Conservation (phyloP, 2,797 vertebrate species). For the Onychomys arenicola region DNA sequence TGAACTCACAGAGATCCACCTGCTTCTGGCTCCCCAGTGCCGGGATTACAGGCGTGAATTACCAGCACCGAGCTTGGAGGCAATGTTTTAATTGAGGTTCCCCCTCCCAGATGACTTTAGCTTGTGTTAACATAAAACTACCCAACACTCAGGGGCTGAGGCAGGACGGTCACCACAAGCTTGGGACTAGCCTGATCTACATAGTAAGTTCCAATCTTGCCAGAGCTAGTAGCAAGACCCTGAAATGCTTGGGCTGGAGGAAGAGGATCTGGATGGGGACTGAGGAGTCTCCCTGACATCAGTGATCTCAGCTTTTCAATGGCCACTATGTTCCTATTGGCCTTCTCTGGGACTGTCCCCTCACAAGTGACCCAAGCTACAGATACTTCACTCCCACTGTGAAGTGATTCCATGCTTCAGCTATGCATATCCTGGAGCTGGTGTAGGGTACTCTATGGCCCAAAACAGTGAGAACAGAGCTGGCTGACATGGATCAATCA, state of each 20-base stretch:
- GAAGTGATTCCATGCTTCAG: neutral
- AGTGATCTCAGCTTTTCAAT: neutral
- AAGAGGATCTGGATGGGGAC: neutral
- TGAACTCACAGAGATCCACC: too few species aligned
- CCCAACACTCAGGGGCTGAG: neutral
- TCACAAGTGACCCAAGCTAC: neutral
- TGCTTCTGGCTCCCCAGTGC: too few species aligned
- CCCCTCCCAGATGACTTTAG: neutral
- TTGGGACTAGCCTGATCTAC: neutral
- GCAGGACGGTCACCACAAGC: neutral
- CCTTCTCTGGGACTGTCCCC: neutral
- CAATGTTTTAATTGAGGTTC: neutral
- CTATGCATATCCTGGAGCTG: neutral
- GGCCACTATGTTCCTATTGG: neutral
- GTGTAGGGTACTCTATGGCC: neutral
- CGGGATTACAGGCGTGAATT: too few species aligned
- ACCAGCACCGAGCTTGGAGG: too few species aligned
- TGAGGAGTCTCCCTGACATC: neutral
- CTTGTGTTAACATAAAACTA: neutral
- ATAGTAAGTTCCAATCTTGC: neutral
- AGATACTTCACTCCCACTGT: neutral
- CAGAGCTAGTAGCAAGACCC: neutral
- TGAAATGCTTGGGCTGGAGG: neutral
- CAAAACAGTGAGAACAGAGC: neutral
- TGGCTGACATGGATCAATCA: neutral